Evolutionary conservation across 2,888 invertebrate species (phyloP).

Genomic region (Minunthozetes semirufus): DNA sequence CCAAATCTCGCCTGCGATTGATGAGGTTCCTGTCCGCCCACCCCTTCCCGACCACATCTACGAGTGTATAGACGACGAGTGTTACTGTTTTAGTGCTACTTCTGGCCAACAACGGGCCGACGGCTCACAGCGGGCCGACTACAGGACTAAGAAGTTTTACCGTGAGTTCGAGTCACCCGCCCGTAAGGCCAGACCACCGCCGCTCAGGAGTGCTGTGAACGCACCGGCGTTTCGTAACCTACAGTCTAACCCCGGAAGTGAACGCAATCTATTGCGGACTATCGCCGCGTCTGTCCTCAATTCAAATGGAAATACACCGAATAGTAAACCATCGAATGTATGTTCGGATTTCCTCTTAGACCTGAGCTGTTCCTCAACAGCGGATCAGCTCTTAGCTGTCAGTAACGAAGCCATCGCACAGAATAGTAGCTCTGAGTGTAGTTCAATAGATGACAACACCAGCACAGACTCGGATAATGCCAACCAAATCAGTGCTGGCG

Average conservation of each 20-base stretch:
- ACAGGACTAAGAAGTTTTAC: conserved; percentile 15
- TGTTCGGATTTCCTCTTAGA: background rate
- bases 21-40: background rate
- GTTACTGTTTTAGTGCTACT: background rate
- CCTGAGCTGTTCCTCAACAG: background rate
- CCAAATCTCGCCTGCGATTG: background rate
- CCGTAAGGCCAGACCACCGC: background rate
- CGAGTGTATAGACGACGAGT: conserved; percentile 16
- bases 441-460: background rate
- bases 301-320: background rate
- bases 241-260: background rate
- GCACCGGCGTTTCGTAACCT: background rate
- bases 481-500: background rate
- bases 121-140: background rate
- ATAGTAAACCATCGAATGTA: background rate
- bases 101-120: background rate
- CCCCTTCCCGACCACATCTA: conserved; percentile 19
- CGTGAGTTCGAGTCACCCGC: conserved; percentile 13
- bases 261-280: conserved; percentile 20
- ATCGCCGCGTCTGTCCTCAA: conserved; percentile 10
- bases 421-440: background rate
- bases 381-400: background rate
- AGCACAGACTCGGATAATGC: background rate
- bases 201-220: background rate
- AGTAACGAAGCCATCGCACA: background rate